Percentiles rank a stretch among this genome's conserved stretches.
These are phyloP conservation scores for Danaus plexippus DNA, from an alignment of 1,140 invertebrate genomes.

Conservation along the genomic window DNA sequence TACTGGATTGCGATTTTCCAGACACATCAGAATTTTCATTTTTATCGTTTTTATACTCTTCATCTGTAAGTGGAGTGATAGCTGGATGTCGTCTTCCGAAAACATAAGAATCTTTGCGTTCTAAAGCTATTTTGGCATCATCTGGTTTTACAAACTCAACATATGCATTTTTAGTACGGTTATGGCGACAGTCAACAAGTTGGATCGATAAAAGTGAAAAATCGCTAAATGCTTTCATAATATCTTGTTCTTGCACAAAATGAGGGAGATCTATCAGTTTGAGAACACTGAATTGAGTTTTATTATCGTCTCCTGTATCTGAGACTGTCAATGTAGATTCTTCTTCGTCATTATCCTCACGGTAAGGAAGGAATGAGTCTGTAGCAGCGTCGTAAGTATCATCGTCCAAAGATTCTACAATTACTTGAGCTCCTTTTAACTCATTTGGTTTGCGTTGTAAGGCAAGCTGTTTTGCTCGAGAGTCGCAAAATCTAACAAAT, in stretches of 20 bases:
- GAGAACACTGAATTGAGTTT: constrained; percentile 65
- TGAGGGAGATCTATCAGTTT: constrained; percentile 80
- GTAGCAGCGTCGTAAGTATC: constrained; percentile 77
- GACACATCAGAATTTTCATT: too few relatives aligned
- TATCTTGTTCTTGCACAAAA: constrained; percentile 83
- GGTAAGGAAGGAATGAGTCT: constrained; percentile 74
- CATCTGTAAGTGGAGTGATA: constrained; percentile 33
- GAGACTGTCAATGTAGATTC: constrained; percentile 32
- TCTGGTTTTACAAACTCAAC: constrained; percentile 81
- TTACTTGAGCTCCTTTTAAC: constrained; percentile 75
- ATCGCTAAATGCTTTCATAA: constrained; percentile 82
- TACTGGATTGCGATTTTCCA: too few relatives aligned
- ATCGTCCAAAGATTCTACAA: constrained; percentile 75
- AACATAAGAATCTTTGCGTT: constrained; percentile 55
- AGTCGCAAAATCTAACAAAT: constrained; percentile 82
- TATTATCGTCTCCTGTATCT: constrained; percentile 23
- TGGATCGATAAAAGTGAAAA: constrained; percentile 82
- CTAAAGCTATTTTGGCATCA: constrained; percentile 76
- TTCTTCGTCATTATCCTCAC: constrained; percentile 51
- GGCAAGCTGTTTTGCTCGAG: constrained; percentile 79
- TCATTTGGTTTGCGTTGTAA: constrained; percentile 74
- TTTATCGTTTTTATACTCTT: constrained; percentile 50
- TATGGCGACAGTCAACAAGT: constrained; percentile 73
- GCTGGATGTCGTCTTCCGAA: constrained; percentile 46
- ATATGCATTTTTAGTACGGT: constrained; percentile 75